Conservation (phyloP, 2,797 vertebrate genomes). For the Notoglanidium macrostoma region DNA sequence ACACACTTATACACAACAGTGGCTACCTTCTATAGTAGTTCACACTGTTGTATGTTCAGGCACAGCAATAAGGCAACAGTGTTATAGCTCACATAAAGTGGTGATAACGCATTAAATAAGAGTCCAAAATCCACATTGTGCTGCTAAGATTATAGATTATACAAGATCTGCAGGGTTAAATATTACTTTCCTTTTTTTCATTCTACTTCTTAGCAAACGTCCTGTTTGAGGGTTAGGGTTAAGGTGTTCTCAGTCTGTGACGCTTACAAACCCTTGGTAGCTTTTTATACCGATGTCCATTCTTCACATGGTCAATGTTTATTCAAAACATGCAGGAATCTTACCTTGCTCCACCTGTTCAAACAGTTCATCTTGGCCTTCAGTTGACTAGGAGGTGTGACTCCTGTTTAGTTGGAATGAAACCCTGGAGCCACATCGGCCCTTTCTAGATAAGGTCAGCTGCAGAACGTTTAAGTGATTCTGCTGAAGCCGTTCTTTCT, state of each 20-base stretch:
- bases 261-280: neutral
- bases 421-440: neutral
- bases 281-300: neutral
- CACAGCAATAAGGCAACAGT: neutral
- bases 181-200: neutral
- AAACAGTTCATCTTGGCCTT: neutral
- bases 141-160: neutral
- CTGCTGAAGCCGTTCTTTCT: neutral
- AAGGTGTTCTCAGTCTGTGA: neutral
- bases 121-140: neutral
- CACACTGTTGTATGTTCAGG: neutral
- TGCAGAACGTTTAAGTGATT: neutral
- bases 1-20: neutral
- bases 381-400: neutral
- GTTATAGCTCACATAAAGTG: neutral
- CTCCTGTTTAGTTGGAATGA: neutral
- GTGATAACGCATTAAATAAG: neutral
- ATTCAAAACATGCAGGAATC: neutral
- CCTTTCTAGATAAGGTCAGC: neutral
- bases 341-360: neutral
- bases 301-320: neutral
- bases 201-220: neutral
- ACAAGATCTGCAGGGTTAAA: neutral
- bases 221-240: neutral
- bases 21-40: too few species aligned